Base-by-base conservation (phyloP, 2,888 invertebrate species). In the Schizotus pectinicornis region DNA sequence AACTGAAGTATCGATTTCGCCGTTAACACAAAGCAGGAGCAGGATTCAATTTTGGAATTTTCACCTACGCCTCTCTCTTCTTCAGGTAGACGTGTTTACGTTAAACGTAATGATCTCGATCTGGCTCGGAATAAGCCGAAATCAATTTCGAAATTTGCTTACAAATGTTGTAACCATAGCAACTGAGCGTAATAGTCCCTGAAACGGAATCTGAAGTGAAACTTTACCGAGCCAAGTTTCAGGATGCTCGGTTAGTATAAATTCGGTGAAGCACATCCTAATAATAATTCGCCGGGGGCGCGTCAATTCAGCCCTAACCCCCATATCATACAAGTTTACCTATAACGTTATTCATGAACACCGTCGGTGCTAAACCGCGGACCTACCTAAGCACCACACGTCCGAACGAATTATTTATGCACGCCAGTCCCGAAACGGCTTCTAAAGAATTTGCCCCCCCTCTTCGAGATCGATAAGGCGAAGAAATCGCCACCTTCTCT, bases 241-340 rank as follows among this genome's bases (percentile, higher is more conserved):
- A 50, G 55, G 45, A 59, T 55, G 13, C 46, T 56, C 34, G 56
- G 56, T 56, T 49, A 38, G 59, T 48, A 54, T 54, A 59, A 51
- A 59, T 59, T 59, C 56, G 47, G 56, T 56, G 59, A 42, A 56
- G 56, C 56, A 56, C 47, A 56, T 59, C 59, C 59, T 59, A 56
- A 59, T 59, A 59, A 59, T 59, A 59, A 59, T 59, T 56, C 41
- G 59, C 59, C 48, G 46, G 43, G 56, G 59, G 59, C 56, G 56
- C 42, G 45, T 48, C 58, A 47, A 43, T 48, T 52, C 41, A 55
- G 8, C 37, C 55, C 36, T 42, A 41, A 48, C 14, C 55, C 35
- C 48, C 42, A 43, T 55, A 54, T 54, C 38, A 53, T 53, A 55
- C 42, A 55, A 55, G 49, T 55, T 55, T 49, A 55, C 41, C 42